Evolutionary conservation across 2,113 vertebrate genomes (phyloP), one percentile per base, ranked within the genome.

Genomic region (Atlantisia rogersi): DNA sequence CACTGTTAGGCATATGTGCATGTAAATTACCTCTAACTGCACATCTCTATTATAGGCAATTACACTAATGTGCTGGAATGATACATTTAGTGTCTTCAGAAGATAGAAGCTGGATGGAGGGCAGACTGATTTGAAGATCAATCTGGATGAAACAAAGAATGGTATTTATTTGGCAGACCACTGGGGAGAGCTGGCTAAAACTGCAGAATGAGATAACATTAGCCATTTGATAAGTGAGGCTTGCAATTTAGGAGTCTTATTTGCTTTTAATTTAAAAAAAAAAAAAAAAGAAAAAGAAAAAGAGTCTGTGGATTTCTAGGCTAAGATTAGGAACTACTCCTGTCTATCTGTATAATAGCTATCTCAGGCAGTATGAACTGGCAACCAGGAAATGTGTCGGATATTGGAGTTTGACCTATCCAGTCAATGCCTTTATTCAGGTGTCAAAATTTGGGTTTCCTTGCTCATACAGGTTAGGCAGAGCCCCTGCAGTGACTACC

Each of bases 41-140:
- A 96, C 92, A 92, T 97, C 95, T 97, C 95, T 96, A 96, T 96
- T 96, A 96, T 97, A 97, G 96, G 91, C 96, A 96, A 97, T 95
- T 94, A 95, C 88, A 94, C 96, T 94, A 94, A 95, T 96, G 96
- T 94, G 95, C 95, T 96, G 93, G 94, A 96, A 96, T 96, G 94
- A 94, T 97, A 95, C 96, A 95, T 93, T 96, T 97, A 96, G 94
- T 93, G 94, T 96, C 96, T 97, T 97, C 92, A 96, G 91, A 94
- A 96, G 94, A 94, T 82, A 94, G 96, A 96, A 93, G 74, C 92
- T 96, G 91, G 91, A 95, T 97, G 96, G 94, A 97, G 95, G 92
- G 95, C 95, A 97, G 94, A 64, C 95, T 97, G 92, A 95, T 95
- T 97, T 97, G 94, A 96, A 96, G 95, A 95, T 96, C 95, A 97